A percentile compares a stretch with the other conserved stretches of the same genome.
Conservation (phyloP, 2,888 invertebrate species). For the Mactromeris polynyma region DNA sequence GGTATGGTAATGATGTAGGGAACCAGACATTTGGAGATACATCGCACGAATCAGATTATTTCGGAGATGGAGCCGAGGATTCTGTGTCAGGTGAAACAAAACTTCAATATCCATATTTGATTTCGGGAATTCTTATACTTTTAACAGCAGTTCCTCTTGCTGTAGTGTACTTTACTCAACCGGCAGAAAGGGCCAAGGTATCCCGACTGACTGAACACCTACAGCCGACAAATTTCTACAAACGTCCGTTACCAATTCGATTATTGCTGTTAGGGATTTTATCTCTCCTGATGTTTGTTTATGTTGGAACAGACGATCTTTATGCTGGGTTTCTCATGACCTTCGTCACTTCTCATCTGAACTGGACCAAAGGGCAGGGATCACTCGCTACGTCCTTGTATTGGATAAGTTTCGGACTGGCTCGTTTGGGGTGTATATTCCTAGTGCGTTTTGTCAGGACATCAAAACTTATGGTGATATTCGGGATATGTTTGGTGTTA, state of each 20-base stretch:
- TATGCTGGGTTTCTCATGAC: slow-evolving; percentile 64
- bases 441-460: slow-evolving; percentile 83
- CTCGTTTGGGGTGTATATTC: slow-evolving; percentile 84
- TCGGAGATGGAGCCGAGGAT: background rate
- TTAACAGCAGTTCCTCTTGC: slow-evolving; percentile 39
- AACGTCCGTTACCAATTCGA: slow-evolving; percentile 22
- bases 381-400: slow-evolving; percentile 84
- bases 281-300: slow-evolving; percentile 48
- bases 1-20: background rate
- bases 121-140: slow-evolving; percentile 27
- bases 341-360: slow-evolving; percentile 69
- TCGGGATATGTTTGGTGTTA: slow-evolving; percentile 60
- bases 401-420: slow-evolving; percentile 87
- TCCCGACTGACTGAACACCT: background rate
- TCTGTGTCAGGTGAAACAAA: background rate
- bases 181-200: background rate
- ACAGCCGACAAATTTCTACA: slow-evolving; percentile 29
- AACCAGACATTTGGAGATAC: background rate
- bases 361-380: slow-evolving; percentile 81
- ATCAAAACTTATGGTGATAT: slow-evolving; percentile 82
- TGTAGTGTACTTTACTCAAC: slow-evolving; percentile 18
- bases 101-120: slow-evolving; percentile 37
- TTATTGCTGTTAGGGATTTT: slow-evolving; percentile 33
- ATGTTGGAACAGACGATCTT: slow-evolving; percentile 54
- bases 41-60: background rate